Base-by-base conservation (phyloP, 2,797 vertebrate genomes). In the Hyperoplus immaculatus region DNA sequence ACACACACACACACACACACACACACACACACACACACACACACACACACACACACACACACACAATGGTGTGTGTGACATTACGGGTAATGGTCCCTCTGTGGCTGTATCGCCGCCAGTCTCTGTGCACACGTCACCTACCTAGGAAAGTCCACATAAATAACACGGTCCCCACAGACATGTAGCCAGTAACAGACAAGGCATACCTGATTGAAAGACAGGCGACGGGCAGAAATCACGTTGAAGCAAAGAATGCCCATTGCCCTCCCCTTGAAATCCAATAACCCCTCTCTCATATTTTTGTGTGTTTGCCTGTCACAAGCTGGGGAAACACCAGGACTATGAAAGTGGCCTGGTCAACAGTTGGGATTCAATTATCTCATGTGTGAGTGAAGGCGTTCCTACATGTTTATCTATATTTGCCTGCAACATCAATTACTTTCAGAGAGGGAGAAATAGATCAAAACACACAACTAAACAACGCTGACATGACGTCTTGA, bases 391-490 rank as follows among this genome's bases (percentile, higher is more conserved):
- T 21, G 36, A 69, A 39, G 58, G 39, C 54, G 29, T 41, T 50
- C 16, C 14, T 57, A 51, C 56, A 72, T 50, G 8, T 63, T 81
- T 72, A 70, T 62, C 62, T 83, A 59, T 68, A 73, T 69, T 53
- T 67, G 58, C 45, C 41, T 1, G 6, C 42, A 7, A 46, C 66
- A 78, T 82, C 55, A 83, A 88, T 71, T 58, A 68, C 70, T 18
- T 43, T 41, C 10, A 64, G 51, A 67, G 65, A 14, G 21, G 14
- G 57, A 53, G 51, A 75, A 65, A 59, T 55, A 78, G 73, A 62
- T 85, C 68, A 83, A 21, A 78, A 82, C 64, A 75, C 69, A 76
- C 16, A 65, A 49, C 41, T 69, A 67, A 70, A 73, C 63, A 57
- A n/a, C 4, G 0, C 61, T 74, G 56, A 85, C 13, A 14, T 80